Evolutionary conservation across 2,888 invertebrate genomes (phyloP).

Genomic region (Hemistola chrysoprasaria): DNA sequence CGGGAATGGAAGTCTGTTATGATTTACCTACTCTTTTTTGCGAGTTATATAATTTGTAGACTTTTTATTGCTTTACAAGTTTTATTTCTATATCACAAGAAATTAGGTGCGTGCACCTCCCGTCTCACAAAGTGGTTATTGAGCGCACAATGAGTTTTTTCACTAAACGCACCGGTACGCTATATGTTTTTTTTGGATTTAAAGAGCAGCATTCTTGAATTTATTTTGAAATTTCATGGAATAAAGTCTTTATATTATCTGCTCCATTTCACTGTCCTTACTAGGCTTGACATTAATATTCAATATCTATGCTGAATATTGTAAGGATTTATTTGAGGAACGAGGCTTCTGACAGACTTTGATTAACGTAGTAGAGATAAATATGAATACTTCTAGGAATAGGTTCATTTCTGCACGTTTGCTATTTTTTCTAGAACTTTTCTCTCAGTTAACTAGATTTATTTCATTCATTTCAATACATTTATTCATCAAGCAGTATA

Average conservation of each 20-base stretch:
- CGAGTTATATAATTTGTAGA: background rate
- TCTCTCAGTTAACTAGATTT: too few relatives aligned
- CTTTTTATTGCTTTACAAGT: too few relatives aligned
- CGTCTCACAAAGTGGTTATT: constrained; percentile 11
- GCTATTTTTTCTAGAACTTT: too few relatives aligned
- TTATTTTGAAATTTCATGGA: constrained; percentile 11
- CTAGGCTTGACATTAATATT: constrained; percentile 23
- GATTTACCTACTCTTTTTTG: constrained; percentile 7
- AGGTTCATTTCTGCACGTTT: too few relatives aligned
- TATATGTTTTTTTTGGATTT: constrained; percentile 10
- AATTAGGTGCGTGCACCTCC: constrained; percentile 15
- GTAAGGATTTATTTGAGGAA: constrained; percentile 10
- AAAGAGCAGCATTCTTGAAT: constrained; percentile 21
- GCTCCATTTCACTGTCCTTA: too few relatives aligned
- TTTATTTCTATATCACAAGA: constrained; percentile 12
- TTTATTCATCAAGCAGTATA: too few relatives aligned
- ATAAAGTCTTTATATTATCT: background rate
- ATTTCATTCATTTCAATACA: too few relatives aligned
- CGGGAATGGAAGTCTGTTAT: too few relatives aligned
- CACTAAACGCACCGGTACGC: constrained; percentile 6
- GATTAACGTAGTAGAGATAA: too few relatives aligned
- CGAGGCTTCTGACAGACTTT: constrained; percentile 5
- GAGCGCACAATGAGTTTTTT: constrained; percentile 10
- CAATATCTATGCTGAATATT: constrained; percentile 23
- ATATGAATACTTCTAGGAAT: too few relatives aligned